phyloP scores from a whole-genome alignment of 2,888 invertebrate genomes.

The Acrobasis consociella region DNA sequence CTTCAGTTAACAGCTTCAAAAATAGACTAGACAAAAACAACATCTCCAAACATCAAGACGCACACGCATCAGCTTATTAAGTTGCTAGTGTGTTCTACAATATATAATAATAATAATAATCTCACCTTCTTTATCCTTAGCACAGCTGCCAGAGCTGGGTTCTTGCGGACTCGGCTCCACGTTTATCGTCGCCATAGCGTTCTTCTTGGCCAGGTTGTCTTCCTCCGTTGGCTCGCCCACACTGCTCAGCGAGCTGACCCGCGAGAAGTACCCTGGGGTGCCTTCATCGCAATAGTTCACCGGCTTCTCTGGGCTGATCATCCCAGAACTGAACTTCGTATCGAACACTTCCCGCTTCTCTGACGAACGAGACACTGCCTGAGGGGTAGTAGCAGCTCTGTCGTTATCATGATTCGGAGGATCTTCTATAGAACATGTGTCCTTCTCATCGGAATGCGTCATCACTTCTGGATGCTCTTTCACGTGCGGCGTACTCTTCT shows the following conservation, averaged over 20 bases:
- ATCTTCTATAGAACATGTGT: conserved; percentile 76
- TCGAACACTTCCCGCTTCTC: conserved; percentile 65
- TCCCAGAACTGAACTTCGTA: conserved; percentile 85
- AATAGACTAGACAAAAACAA: too few relatives aligned
- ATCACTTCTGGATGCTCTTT: conserved; percentile 74
- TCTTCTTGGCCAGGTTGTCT: conserved; percentile 69
- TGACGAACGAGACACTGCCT: conserved; percentile 44
- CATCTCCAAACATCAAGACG: too few relatives aligned
- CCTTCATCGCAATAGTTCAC: conserved; percentile 94
- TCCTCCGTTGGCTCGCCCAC: conserved; percentile 80
- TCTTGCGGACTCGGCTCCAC: conserved; percentile 62
- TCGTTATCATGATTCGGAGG: conserved; percentile 74
- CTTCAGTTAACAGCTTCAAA: too few relatives aligned
- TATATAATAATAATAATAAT: too few relatives aligned
- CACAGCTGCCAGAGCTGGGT: conserved; percentile 53
- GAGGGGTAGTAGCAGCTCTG: conserved; percentile 60
- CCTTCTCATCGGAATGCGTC: conserved; percentile 78
- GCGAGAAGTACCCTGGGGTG: conserved; percentile 91
- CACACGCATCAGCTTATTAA: too few relatives aligned
- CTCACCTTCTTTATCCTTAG: conserved; percentile 76
- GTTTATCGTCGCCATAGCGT: conserved; percentile 72
- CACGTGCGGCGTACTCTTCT: conserved; percentile 53
- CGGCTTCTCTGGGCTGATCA: conserved; percentile 90
- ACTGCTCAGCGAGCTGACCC: conserved; percentile 84
- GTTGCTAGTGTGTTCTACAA: too few relatives aligned